phyloP scores from a whole-genome alignment of 53 echinoderm and acorn worm genomes.

The Astropecten irregularis region DNA sequence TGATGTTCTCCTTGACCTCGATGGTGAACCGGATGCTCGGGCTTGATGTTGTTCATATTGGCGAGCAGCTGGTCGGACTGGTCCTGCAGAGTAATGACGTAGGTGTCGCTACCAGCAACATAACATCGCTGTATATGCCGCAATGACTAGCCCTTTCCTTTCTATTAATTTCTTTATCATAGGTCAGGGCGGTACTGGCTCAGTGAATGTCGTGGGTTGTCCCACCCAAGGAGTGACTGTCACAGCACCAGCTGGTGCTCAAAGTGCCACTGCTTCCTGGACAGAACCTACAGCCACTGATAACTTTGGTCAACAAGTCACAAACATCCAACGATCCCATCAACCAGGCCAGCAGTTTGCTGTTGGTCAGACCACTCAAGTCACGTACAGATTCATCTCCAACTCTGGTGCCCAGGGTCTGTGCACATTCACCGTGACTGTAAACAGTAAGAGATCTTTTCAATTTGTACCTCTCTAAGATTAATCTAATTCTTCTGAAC shows the following conservation, averaged over 20 bases:
- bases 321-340: not conserved
- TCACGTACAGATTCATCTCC: conserved; percentile 63
- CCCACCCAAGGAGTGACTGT: conserved; percentile 60
- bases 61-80: too few relatives aligned
- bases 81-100: too few relatives aligned
- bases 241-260: conserved; percentile 47
- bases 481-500: too few relatives aligned
- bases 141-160: too few relatives aligned
- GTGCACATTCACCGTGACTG: conserved; percentile 62
- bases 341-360: conserved; percentile 57
- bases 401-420: conserved; percentile 33
- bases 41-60: too few relatives aligned
- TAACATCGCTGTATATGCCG: too few relatives aligned
- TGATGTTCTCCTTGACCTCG: too few relatives aligned
- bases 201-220: conserved; percentile 60
- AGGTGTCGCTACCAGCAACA: too few relatives aligned
- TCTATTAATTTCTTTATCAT: not conserved
- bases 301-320: conserved; percentile 52
- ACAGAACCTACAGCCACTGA: conserved; percentile 70
- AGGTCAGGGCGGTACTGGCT: conserved; percentile 26
- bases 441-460: conserved; percentile 50
- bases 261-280: conserved; percentile 41
- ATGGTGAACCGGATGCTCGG: too few relatives aligned
- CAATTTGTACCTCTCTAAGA: too few relatives aligned
- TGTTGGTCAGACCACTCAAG: conserved; percentile 55